These are phyloP conservation scores for Clitarchus hookeri DNA, from an alignment of 2,888 invertebrate species.

Conservation along the genomic window DNA sequence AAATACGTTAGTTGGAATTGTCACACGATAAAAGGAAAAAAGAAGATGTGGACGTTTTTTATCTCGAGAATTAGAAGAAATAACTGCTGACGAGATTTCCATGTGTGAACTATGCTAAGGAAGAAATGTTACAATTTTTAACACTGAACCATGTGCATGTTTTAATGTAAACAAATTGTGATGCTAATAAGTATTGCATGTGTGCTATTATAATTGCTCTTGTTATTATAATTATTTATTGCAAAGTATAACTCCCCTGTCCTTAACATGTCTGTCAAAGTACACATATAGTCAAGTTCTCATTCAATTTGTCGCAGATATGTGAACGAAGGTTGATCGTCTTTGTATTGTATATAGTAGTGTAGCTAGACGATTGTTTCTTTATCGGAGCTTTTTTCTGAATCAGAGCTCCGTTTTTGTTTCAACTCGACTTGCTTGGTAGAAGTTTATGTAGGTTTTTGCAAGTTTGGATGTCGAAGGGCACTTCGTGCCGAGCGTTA, in stretches of 20 bases:
- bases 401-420: conserved; percentile 31
- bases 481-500: background rate
- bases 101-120: background rate
- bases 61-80: background rate
- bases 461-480: background rate
- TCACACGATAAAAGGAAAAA: background rate
- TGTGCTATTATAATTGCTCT: conserved; percentile 14
- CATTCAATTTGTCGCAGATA: background rate
- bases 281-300: conserved; percentile 8
- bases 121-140: background rate
- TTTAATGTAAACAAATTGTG: conserved; percentile 14
- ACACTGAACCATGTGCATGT: background rate
- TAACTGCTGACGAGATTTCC: background rate
- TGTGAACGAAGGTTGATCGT: conserved; percentile 8
- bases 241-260: background rate
- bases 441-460: conserved; percentile 20
- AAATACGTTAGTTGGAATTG: background rate
- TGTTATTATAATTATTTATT: conserved; percentile 14
- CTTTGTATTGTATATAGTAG: background rate
- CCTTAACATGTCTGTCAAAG: conserved; percentile 8
- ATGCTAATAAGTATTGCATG: conserved; percentile 4
- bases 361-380: conserved; percentile 2
- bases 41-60: background rate
- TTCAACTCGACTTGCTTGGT: conserved; percentile 33
- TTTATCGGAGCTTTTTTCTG: background rate